Percentiles rank a stretch among this genome's conserved stretches.
Evolutionary conservation across 2,888 invertebrate genomes (phyloP).

Genomic region (Sesia bembeciformis): DNA sequence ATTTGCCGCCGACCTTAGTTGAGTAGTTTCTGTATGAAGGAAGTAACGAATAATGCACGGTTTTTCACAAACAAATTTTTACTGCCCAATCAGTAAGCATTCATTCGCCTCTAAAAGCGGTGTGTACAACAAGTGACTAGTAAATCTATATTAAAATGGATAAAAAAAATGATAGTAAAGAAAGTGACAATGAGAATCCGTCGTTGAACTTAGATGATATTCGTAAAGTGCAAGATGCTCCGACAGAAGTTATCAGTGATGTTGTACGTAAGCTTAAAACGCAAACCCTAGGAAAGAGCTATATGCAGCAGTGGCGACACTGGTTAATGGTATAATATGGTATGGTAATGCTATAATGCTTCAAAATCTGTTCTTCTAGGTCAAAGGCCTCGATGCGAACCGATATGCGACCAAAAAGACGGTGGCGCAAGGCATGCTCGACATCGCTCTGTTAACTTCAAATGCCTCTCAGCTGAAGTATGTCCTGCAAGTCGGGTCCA

Average conservation of each 20-base stretch:
- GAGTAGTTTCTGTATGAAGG: constrained; percentile 24
- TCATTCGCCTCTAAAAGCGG: constrained; percentile 17
- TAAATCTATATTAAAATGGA: background rate
- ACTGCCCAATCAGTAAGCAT: constrained; percentile 22
- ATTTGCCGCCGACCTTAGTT: background rate
- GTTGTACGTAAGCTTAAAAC: constrained; percentile 24
- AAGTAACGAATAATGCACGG: constrained; percentile 28
- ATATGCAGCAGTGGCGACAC: too few species aligned
- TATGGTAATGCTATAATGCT: background rate
- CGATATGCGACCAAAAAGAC: constrained; percentile 94
- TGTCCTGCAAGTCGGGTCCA: constrained; percentile 86
- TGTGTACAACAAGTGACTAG: constrained; percentile 9
- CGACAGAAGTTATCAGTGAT: constrained; percentile 37
- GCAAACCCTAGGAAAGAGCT: too few species aligned
- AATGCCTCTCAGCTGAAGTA: constrained; percentile 93
- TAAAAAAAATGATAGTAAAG: constrained; percentile 1
- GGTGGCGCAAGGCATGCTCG: constrained; percentile 92
- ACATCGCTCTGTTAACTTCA: constrained; percentile 89
- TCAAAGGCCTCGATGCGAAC: constrained; percentile 87
- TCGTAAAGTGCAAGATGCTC: constrained; percentile 30
- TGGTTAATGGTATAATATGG: too few species aligned
- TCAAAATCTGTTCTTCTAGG: constrained; percentile 45
- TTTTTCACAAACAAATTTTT: constrained; percentile 12
- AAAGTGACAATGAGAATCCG: constrained; percentile 13
- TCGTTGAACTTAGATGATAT: constrained; percentile 32